Evolutionary conservation across 2,797 vertebrate genomes (phyloP).

Genomic region (Tokudaia muenninki): DNA sequence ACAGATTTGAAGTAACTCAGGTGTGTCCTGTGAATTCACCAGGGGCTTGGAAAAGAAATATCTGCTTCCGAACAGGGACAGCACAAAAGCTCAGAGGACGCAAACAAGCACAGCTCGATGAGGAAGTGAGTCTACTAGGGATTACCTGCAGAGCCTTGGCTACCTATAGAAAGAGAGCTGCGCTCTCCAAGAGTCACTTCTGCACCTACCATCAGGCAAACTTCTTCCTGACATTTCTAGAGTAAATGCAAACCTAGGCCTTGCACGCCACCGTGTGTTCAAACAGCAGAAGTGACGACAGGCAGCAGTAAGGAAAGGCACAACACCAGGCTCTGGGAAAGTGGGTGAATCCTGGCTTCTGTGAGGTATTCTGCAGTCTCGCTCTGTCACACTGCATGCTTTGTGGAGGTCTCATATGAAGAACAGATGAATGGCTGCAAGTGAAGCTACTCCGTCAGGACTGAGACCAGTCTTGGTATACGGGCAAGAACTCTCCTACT

Average conservation of each 20-base stretch:
- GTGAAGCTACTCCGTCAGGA: background rate
- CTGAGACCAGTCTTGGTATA: background rate
- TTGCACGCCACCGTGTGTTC: background rate
- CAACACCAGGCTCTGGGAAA: background rate
- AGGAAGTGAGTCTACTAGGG: background rate
- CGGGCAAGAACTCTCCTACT: background rate
- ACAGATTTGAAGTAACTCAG: background rate
- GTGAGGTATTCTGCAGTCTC: background rate
- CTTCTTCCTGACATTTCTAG: background rate
- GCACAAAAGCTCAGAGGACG: background rate
- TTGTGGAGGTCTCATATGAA: background rate
- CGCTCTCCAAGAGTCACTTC: too few relatives aligned
- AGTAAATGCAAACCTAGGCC: background rate
- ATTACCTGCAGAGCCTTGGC: background rate
- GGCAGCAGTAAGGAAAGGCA: background rate
- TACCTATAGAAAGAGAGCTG: background rate
- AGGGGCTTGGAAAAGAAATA: background rate
- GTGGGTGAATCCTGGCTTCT: background rate
- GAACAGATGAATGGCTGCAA: too few relatives aligned
- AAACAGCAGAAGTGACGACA: background rate
- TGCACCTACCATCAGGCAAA: background rate
- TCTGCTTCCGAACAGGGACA: background rate
- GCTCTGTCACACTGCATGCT: background rate
- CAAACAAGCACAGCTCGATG: background rate
- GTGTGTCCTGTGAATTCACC: too few relatives aligned